Percentiles rank a stretch among this genome's conserved stretches.
Evolutionary conservation across 30 jellyfish, hydroid and myxozoan species (phyloP).

Genomic region (Aurelia sp.): DNA sequence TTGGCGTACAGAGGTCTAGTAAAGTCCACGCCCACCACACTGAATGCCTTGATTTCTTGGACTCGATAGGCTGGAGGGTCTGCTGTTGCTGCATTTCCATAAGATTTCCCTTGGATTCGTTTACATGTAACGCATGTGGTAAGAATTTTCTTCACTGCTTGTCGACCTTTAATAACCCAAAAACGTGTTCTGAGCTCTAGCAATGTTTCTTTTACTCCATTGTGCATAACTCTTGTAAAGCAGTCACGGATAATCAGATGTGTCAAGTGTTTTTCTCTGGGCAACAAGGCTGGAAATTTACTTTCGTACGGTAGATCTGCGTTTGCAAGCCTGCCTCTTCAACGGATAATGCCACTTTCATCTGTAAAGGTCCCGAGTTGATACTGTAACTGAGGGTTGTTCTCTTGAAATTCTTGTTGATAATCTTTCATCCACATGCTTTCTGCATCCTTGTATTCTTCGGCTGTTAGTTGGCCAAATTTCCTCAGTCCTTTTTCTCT

Average conservation of each 20-base stretch:
- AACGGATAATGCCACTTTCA: constrained; percentile 25
- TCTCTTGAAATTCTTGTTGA: constrained; percentile 11
- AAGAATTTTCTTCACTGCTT: constrained; percentile 17
- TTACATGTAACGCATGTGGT: constrained; percentile 11
- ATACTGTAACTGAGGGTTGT: background rate
- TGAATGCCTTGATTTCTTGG: constrained; percentile 8
- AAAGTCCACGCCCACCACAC: constrained; percentile 21
- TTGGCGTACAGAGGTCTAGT: constrained; percentile 39
- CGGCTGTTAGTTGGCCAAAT: constrained; percentile 1
- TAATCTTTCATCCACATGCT: background rate
- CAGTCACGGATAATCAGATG: constrained; percentile 24
- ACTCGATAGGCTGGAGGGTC: constrained; percentile 35
- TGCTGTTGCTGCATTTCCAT: constrained; percentile 14
- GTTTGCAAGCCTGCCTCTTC: constrained; percentile 21
- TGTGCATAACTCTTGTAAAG: constrained; percentile 24
- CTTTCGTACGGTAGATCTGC: background rate
- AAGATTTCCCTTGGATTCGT: constrained; percentile 15
- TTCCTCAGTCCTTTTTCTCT: background rate
- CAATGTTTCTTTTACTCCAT: constrained; percentile 16
- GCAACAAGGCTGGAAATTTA: too few relatives aligned
- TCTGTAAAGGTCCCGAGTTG: constrained; percentile 22
- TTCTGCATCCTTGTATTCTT: constrained; percentile 25
- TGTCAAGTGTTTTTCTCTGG: background rate
- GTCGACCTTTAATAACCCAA: constrained; percentile 49
- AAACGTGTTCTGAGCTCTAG: constrained; percentile 37